Evolutionary conservation across 2,797 vertebrate species (phyloP).

Genomic region (Syncerus caffer): DNA sequence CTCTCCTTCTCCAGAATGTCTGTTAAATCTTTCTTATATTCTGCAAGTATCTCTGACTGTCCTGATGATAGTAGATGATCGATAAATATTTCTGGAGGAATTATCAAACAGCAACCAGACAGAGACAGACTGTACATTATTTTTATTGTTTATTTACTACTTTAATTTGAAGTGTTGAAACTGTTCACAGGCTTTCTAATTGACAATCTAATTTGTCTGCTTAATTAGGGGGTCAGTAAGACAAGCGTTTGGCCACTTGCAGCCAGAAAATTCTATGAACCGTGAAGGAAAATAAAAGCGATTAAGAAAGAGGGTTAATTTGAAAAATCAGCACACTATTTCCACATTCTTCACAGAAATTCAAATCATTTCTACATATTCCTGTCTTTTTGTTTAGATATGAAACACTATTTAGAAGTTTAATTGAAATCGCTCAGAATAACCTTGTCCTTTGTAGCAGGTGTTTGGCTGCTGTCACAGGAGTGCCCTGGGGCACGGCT

Average conservation of each 20-base stretch:
- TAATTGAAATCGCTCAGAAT: neutral
- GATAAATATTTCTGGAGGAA: neutral
- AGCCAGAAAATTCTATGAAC: neutral
- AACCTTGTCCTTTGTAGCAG: neutral
- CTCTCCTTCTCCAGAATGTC: neutral
- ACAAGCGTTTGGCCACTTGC: neutral
- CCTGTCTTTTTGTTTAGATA: neutral
- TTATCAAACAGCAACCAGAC: neutral
- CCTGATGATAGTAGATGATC: neutral
- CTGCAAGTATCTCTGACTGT: neutral
- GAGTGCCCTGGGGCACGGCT: accelerated
- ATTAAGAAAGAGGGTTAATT: neutral
- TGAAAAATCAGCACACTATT: neutral
- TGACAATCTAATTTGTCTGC: neutral
- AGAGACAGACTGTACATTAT: neutral
- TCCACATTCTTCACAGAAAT: neutral
- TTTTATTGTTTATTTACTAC: neutral
- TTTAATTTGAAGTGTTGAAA: neutral
- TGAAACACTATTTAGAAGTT: neutral
- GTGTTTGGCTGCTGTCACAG: neutral
- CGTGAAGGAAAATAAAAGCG: neutral
- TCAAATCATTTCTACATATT: neutral
- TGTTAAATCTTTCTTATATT: neutral
- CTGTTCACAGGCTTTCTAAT: neutral
- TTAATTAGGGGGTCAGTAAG: neutral